Evolutionary conservation across 2,888 invertebrate genomes (phyloP), one percentile per base, ranked within the genome.

Genomic region (Trichopoda pennipes): DNA sequence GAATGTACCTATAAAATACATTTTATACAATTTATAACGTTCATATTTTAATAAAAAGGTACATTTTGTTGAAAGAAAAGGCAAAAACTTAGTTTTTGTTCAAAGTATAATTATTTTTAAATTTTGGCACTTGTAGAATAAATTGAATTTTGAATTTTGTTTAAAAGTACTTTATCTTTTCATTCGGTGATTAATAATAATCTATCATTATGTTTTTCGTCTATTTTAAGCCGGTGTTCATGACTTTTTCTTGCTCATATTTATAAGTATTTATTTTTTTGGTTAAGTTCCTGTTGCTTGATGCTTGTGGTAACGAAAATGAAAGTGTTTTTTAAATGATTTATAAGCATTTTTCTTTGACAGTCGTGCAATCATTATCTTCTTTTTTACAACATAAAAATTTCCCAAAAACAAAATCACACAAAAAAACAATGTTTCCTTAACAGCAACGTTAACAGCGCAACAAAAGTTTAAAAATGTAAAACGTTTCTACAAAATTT

Each of bases 301-400:
- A 68, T 68, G 66, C 61, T 23, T 68, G 73, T 47, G 42, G 55
- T 38, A 60, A 64, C 56, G 72, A 82, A 82, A 82, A 79, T 78
- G 82, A 82, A 82, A 82, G 82, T 82, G 82, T 61, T 79, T 70
- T 81, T 69, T 70, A 73, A 66, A 44, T 77, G 76, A 77, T 77
- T 77, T 77, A 77, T 61, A 66, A 79, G 53, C 42, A 53, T 73
- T 68, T 76, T 78, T 72, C 23, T 51, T 56, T 78, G 86, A 84
- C 86, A 87, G 88, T 87, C 86, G 83, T 85, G 88, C 86, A 87
- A 88, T 87, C 88, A 78, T 70, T 88, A 78, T 74, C 70, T 44
- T 74, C 60, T 73, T 80, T 47, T 68, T 76, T 35, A 60, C 47
- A 70, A 44, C 17, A 17, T 17, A 47, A 69, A 60, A n/a, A 21